Percentiles rank a stretch among this genome's conserved stretches.
Evolutionary conservation across 2,888 invertebrate species (phyloP).

Genomic region (Cephalotes varians): DNA sequence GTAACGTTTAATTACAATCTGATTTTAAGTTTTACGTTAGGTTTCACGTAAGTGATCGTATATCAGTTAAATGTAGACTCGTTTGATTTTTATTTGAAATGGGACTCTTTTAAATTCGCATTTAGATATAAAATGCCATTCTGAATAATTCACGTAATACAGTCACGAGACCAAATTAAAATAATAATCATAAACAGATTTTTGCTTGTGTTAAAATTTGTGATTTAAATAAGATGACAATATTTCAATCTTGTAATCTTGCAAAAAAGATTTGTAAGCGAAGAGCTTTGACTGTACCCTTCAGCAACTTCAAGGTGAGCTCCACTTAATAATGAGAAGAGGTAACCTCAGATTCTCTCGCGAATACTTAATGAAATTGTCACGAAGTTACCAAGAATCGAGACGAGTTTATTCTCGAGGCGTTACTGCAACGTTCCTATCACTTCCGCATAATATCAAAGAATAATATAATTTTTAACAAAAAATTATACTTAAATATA

Average conservation of each 20-base stretch:
- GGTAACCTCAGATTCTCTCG: constrained; percentile 28
- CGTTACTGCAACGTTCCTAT: not conserved
- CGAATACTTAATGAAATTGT: constrained; percentile 53
- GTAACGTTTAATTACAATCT: not conserved
- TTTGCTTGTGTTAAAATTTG: constrained; percentile 12
- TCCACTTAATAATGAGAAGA: constrained; percentile 42
- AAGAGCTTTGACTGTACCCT: not conserved
- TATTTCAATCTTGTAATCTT: constrained; percentile 13
- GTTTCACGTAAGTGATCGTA: not conserved
- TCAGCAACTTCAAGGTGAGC: not conserved
- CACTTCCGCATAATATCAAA: constrained; percentile 1
- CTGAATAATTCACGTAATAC: not conserved
- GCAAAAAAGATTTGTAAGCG: constrained; percentile 14
- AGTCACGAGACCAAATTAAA: not conserved
- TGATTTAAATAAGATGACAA: constrained; percentile 13
- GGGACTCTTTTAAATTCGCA: not conserved
- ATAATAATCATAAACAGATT: constrained; percentile 2
- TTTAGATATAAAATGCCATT: not conserved
- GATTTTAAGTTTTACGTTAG: not conserved
- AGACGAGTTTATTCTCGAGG: constrained; percentile 26
- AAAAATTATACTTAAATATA: not conserved
- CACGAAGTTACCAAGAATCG: constrained; percentile 38
- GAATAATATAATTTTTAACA: constrained; percentile 22
- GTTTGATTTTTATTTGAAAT: not conserved
- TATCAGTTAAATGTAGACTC: not conserved